Base-by-base conservation (phyloP, 2,888 invertebrate genomes). In the Polydrusus tereticollis region DNA sequence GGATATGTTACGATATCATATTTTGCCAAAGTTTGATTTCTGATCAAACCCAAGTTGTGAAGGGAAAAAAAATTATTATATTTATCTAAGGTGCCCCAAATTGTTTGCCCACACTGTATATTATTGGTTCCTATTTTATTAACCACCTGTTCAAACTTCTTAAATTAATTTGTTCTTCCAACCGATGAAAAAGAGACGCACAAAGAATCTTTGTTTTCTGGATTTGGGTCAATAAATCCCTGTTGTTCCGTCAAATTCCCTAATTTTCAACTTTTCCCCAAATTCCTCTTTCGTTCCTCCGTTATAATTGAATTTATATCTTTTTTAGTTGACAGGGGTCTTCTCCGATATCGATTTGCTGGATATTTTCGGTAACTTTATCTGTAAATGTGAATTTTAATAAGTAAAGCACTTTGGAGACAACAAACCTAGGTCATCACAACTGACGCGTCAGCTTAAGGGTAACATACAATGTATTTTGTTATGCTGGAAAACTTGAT, bases 121-220 rank as follows among this genome's bases (percentile, higher is more conserved):
- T n/a, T 41, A 21, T 47, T n/a, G 47, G n/a, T 23, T 23, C 14
- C 16, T 47, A 47, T 47, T 47, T 47, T 47, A 47, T 21, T n/a
- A 16, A 23, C 12, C 47, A 47, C 47, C 47, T 47, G 47, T 12
- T 47, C 45, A 45, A 45, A 45, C 45, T 47, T 23, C 7, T 47
- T 20, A 47, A 41, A 41, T 41, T 41, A 16, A 41, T 41, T 41
- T 45, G 10, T n/a, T n/a, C n/a, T n/a, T n/a, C 20, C 20, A 45
- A 45, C 18, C 16, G 2, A 36, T 5, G 18, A 45, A 8, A 45
- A 45, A 45, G 43, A 18, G 43, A 16, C 14, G 7, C 8, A 8
- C 4, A 45, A 45, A 5, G 18, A 7, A 7, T 12, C 20, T 10
- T 20, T 45, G 8, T 20, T 45, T 18, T 20, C 47, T 47, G 12